Conservation (phyloP, 2,888 invertebrate genomes). For the Drosophila kuntzei region DNA sequence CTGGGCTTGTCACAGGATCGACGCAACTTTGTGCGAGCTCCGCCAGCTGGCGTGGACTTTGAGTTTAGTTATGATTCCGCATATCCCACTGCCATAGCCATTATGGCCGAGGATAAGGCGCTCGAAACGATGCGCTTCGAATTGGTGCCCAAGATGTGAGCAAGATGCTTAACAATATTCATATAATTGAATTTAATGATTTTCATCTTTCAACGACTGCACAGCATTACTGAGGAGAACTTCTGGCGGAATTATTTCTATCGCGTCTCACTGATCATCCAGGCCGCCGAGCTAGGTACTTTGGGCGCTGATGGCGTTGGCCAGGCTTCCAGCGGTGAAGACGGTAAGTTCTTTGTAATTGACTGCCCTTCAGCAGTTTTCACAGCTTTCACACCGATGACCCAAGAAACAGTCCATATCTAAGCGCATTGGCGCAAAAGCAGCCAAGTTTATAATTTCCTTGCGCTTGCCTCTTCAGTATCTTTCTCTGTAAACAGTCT, state of each 20-base stretch:
- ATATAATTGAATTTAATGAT: background rate
- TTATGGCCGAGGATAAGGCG: constrained; percentile 97
- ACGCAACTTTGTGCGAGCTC: constrained; percentile 98
- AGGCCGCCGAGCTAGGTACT: constrained; percentile 92
- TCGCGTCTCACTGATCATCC: constrained; percentile 98
- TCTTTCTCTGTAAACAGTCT: constrained; percentile 40
- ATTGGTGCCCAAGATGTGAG: constrained; percentile 99
- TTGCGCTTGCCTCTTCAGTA: constrained; percentile 55
- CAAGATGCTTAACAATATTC: background rate
- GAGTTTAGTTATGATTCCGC: constrained; percentile 97
- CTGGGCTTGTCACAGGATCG: constrained; percentile 98
- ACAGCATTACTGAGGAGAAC: constrained; percentile 97
- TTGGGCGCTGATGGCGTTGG: constrained; percentile 85
- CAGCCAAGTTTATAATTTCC: constrained; percentile 48
- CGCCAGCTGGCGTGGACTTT: constrained; percentile 97
- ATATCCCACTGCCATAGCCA: constrained; percentile 97
- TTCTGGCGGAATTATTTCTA: constrained; percentile 99
- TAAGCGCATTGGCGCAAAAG: constrained; percentile 25
- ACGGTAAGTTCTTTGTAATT: constrained; percentile 82
- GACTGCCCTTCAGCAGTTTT: constrained; percentile 12
- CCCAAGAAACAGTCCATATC: constrained; percentile 37
- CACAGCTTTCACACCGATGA: constrained; percentile 37
- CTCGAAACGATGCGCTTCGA: constrained; percentile 99
- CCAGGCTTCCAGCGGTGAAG: constrained; percentile 85
- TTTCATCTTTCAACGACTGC: background rate